A percentile compares a stretch with the other conserved stretches of the same genome.
Conservation (phyloP, 2,888 invertebrate genomes). For the Epsilonema sp. region DNA sequence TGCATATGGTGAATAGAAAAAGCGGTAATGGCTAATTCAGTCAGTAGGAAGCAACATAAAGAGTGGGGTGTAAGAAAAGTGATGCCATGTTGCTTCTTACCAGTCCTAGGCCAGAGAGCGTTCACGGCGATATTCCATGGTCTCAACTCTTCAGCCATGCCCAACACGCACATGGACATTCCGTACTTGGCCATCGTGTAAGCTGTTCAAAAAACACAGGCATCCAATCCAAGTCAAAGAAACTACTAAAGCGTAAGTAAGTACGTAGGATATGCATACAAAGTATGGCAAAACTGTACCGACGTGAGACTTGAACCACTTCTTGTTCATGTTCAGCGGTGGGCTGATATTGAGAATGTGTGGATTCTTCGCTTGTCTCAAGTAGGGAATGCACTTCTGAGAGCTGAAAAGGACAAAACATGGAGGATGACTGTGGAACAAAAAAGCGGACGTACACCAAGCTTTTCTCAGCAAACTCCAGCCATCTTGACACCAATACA, state of each 20-base stretch:
- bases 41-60: background rate
- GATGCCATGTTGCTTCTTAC: constrained; percentile 12
- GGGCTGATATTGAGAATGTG: constrained; percentile 89
- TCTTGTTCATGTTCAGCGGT: constrained; percentile 63
- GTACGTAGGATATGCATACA: too few relatives aligned
- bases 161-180: constrained; percentile 69
- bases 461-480: too few relatives aligned
- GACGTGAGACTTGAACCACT: constrained; percentile 79
- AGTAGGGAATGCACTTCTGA: constrained; percentile 63
- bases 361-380: constrained; percentile 61
- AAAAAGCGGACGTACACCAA: too few relatives aligned
- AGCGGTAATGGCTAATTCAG: constrained; percentile 5
- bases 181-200: constrained; percentile 95
- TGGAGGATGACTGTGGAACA: background rate
- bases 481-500: too few relatives aligned
- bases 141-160: constrained; percentile 83
- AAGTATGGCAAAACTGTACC: too few relatives aligned
- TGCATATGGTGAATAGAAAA: too few relatives aligned
- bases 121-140: constrained; percentile 67
- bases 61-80: background rate
- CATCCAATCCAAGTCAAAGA: too few relatives aligned
- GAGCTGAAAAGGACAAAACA: constrained; percentile 44
- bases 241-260: too few relatives aligned
- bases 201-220: constrained; percentile 36
- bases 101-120: constrained; percentile 67